These are phyloP conservation scores for Petrosia ficiformis DNA, from an alignment of 37 sponge, comb jelly and placozoan genomes.

Conservation along the genomic window DNA sequence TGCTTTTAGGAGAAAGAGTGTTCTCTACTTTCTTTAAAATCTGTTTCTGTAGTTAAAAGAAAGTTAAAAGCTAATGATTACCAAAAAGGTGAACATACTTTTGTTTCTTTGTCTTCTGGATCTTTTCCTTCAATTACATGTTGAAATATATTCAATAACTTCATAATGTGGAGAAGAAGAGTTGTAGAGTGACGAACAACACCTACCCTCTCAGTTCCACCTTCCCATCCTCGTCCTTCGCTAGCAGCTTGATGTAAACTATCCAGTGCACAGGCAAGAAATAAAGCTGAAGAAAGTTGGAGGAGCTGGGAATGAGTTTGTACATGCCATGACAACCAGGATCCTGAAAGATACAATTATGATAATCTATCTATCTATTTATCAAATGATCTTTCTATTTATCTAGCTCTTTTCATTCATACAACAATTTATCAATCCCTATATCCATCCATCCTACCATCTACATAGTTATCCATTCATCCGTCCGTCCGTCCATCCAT, in stretches of 20 bases:
- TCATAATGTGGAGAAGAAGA: slow-evolving; percentile 46
- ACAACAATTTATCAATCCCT: too few species aligned
- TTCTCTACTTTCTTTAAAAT: not conserved
- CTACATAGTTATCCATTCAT: too few species aligned
- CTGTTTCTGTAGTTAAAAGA: not conserved
- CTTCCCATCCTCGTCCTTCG: slow-evolving; percentile 4
- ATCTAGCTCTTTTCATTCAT: too few species aligned
- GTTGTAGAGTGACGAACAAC: slow-evolving; percentile 11
- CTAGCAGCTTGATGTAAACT: slow-evolving; percentile 18
- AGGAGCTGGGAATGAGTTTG: slow-evolving; percentile 34
- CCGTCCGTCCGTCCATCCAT: too few species aligned
- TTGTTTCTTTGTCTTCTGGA: slow-evolving; percentile 30
- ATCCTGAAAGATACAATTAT: slow-evolving; percentile 8
- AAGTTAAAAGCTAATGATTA: not conserved
- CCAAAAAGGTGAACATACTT: not conserved
- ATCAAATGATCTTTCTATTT: not conserved
- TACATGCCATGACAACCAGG: slow-evolving; percentile 26
- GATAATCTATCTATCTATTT: too few species aligned
- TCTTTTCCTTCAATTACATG: slow-evolving; percentile 67
- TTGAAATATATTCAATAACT: slow-evolving; percentile 47
- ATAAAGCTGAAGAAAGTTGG: slow-evolving; percentile 19
- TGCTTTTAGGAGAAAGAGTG: too few species aligned
- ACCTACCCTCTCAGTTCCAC: slow-evolving; percentile 14
- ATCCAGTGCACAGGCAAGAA: slow-evolving; percentile 39
- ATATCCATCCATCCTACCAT: too few species aligned